phyloP scores from a whole-genome alignment of 2,888 invertebrate species.

The Coenonympha glycerion region DNA sequence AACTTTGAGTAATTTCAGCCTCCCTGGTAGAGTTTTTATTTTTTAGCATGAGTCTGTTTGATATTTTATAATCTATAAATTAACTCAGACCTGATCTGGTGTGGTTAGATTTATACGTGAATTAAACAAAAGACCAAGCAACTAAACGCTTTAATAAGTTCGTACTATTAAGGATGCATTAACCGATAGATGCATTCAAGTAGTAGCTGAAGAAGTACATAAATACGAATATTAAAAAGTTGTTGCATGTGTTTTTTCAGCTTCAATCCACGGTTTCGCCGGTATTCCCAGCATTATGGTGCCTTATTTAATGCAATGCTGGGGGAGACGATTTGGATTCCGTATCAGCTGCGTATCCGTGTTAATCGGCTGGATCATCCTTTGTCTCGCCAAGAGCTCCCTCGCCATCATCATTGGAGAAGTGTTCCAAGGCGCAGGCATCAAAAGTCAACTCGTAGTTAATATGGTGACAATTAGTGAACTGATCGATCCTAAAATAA shows the following conservation, averaged over 20 bases:
- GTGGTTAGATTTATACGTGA: too few relatives aligned
- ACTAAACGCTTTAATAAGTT: too few relatives aligned
- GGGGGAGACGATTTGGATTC: constrained; percentile 27
- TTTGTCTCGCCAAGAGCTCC: constrained; percentile 18
- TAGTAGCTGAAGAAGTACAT: too few relatives aligned
- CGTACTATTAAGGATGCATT: too few relatives aligned
- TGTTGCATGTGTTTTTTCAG: too few relatives aligned
- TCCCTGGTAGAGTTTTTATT: too few relatives aligned
- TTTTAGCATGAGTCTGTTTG: background rate
- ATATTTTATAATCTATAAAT: too few relatives aligned
- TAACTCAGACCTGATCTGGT: too few relatives aligned
- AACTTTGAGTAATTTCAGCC: too few relatives aligned
- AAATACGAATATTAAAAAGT: too few relatives aligned
- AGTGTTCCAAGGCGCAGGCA: constrained; percentile 20
- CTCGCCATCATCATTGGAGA: constrained; percentile 19
- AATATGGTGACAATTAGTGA: constrained; percentile 18
- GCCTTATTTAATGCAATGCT: constrained; percentile 19
- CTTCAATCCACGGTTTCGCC: constrained; percentile 25
- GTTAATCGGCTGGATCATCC: constrained; percentile 20
- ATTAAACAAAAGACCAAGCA: too few relatives aligned
- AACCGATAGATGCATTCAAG: too few relatives aligned
- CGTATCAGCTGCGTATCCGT: constrained; percentile 12
- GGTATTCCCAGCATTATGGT: constrained; percentile 26
- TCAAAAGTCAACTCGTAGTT: constrained; percentile 18
- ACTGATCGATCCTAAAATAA: constrained; percentile 28